Percentiles rank a stretch among this genome's conserved stretches.
Conservation (phyloP, 2,888 invertebrate species). For the Diaperis boleti region DNA sequence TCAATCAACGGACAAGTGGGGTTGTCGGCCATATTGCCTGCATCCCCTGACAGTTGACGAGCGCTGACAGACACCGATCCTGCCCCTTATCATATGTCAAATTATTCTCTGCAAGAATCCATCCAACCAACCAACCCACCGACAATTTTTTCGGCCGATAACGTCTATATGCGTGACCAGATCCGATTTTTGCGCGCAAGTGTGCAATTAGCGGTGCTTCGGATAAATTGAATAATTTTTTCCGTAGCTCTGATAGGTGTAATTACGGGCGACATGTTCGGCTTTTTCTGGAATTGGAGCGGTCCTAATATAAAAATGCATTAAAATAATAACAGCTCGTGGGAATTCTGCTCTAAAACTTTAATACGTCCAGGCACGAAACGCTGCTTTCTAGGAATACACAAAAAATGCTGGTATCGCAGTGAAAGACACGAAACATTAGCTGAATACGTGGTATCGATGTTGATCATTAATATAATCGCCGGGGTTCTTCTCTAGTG, state of each 20-base stretch:
- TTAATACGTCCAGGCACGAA: conserved; percentile 53
- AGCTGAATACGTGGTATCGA: conserved; percentile 53
- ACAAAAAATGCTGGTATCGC: conserved; percentile 48
- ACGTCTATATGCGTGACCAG: conserved; percentile 63
- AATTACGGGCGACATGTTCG: conserved; percentile 22
- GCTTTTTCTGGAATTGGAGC: conserved; percentile 23
- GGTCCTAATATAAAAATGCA: conserved; percentile 44
- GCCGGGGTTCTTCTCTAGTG: conserved; percentile 51
- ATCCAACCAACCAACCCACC: not conserved
- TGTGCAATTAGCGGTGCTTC: conserved; percentile 23
- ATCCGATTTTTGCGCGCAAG: conserved; percentile 59
- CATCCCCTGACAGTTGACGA: conserved; percentile 63
- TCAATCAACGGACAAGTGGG: conserved; percentile 62
- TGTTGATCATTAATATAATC: conserved; percentile 58
- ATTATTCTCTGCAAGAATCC: conserved; percentile 41
- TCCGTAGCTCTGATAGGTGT: not conserved
- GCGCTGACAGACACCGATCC: conserved; percentile 59
- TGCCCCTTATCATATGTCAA: conserved; percentile 60
- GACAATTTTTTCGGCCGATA: conserved; percentile 49
- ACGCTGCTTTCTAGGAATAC: conserved; percentile 41
- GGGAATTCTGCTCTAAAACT: conserved; percentile 50
- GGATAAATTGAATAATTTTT: conserved; percentile 29
- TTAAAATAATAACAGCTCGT: conserved; percentile 53
- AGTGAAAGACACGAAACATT: conserved; percentile 54
- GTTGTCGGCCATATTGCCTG: conserved; percentile 61